Percentiles rank a stretch among this genome's conserved stretches.
These are phyloP conservation scores for Zosterops japonicus DNA, from an alignment of 2,113 vertebrate genomes.

Conservation along the genomic window DNA sequence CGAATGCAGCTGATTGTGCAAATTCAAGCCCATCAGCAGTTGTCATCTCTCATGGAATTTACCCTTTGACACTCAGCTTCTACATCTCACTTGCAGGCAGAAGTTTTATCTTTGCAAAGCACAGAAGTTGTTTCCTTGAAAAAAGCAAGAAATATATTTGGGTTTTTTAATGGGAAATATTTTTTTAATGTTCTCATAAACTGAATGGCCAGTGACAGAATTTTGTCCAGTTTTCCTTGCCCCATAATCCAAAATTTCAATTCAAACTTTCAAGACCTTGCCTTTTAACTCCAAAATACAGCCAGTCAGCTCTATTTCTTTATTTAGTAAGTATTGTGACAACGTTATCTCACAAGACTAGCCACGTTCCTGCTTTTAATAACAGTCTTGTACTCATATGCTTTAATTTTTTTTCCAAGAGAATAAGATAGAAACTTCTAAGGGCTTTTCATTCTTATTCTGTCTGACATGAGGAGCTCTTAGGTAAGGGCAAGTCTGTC, in stretches of 20 bases:
- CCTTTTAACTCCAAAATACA: neutral
- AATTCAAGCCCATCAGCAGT: slow-evolving; percentile 51
- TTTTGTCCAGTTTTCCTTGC: neutral
- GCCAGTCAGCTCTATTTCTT: neutral
- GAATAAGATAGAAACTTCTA: neutral
- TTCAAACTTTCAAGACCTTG: neutral
- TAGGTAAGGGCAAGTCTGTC: neutral
- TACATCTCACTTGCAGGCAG: neutral
- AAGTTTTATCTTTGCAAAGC: slow-evolving; percentile 33
- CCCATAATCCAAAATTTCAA: neutral
- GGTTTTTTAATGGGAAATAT: accelerated
- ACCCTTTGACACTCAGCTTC: slow-evolving; percentile 36
- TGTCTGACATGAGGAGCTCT: neutral
- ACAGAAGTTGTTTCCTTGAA: neutral
- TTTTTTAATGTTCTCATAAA: neutral
- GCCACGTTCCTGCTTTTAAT: neutral
- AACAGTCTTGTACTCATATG: neutral
- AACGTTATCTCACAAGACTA: neutral
- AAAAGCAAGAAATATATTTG: neutral
- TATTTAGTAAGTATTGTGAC: neutral
- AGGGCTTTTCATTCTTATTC: neutral
- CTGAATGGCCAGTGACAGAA: neutral
- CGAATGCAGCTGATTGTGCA: slow-evolving; percentile 33
- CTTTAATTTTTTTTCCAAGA: neutral
- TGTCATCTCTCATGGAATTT: slow-evolving; percentile 53